A percentile compares a stretch with the other conserved stretches of the same genome.
Evolutionary conservation across 2,797 vertebrate genomes (phyloP).

Genomic region (Furcifer pardalis): DNA sequence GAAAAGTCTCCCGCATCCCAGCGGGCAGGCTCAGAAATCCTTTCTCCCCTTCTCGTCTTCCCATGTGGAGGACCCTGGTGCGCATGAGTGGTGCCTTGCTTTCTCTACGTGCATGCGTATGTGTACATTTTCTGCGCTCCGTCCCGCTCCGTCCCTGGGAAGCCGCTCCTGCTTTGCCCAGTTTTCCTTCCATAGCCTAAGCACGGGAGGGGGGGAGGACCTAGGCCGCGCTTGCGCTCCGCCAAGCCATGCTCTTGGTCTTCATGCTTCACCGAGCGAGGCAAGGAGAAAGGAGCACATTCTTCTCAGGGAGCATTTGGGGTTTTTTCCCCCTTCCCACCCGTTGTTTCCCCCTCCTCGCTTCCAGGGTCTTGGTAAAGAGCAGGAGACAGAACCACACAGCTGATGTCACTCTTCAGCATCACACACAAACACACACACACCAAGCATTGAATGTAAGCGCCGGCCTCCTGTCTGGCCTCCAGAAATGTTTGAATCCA

Average conservation of each 20-base stretch:
- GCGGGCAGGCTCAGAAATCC: not conserved
- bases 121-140: not conserved
- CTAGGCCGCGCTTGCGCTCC: not conserved
- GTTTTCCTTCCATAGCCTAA: not conserved
- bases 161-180: not conserved
- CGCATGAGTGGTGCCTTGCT: not conserved
- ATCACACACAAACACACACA: too few relatives aligned
- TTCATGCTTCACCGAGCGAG: not conserved
- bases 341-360: not conserved
- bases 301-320: not conserved
- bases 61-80: not conserved
- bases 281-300: too few relatives aligned
- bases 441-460: conserved; percentile 29
- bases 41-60: not conserved
- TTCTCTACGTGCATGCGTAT: too few relatives aligned
- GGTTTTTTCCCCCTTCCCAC: not conserved
- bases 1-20: not conserved
- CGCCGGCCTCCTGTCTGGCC: not conserved
- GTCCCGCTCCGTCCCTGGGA: not conserved
- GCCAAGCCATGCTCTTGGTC: not conserved
- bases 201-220: too few relatives aligned
- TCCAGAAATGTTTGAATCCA: not conserved
- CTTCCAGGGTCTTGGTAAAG: not conserved
- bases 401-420: not conserved
- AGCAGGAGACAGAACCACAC: not conserved